These are phyloP conservation scores for Vanacampus margaritifer DNA, from an alignment of 2,113 vertebrate species.

Conservation along the genomic window DNA sequence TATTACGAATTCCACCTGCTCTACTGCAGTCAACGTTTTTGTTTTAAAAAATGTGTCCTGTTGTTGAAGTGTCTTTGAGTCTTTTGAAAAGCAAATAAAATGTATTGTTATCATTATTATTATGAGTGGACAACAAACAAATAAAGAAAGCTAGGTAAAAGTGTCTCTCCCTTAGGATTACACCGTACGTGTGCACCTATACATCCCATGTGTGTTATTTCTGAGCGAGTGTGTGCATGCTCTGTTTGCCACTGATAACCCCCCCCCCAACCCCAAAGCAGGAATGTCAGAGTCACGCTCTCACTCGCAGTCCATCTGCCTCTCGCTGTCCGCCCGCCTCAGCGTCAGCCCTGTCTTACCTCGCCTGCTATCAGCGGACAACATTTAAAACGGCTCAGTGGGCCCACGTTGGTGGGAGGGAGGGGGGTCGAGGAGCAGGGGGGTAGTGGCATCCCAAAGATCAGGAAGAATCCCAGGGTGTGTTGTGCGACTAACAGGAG, in stretches of 20 bases:
- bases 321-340: constrained; percentile 41
- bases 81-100: too few species aligned
- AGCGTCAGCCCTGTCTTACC: constrained; percentile 14
- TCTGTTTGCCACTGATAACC: constrained; percentile 64
- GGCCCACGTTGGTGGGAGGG: not conserved
- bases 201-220: not conserved
- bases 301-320: constrained; percentile 36
- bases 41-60: too few species aligned
- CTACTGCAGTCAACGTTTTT: too few species aligned
- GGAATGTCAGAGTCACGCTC: constrained; percentile 61
- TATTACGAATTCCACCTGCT: too few species aligned
- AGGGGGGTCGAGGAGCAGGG: constrained; percentile 8
- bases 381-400: constrained; percentile 26
- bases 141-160: too few species aligned
- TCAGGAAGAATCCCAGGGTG: constrained; percentile 14
- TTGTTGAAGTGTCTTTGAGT: too few species aligned
- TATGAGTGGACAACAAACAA: too few species aligned
- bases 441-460: constrained; percentile 9
- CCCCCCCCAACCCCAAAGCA: constrained; percentile 38
- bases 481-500: constrained; percentile 34
- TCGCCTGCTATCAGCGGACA: constrained; percentile 39
- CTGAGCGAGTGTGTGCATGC: constrained; percentile 9
- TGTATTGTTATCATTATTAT: too few species aligned
- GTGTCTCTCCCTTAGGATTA: not conserved
- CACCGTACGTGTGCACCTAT: not conserved